Percentiles rank a stretch among this genome's conserved stretches.
These are phyloP conservation scores for Apis cerana DNA, from an alignment of 1,140 invertebrate species.

Conservation along the genomic window DNA sequence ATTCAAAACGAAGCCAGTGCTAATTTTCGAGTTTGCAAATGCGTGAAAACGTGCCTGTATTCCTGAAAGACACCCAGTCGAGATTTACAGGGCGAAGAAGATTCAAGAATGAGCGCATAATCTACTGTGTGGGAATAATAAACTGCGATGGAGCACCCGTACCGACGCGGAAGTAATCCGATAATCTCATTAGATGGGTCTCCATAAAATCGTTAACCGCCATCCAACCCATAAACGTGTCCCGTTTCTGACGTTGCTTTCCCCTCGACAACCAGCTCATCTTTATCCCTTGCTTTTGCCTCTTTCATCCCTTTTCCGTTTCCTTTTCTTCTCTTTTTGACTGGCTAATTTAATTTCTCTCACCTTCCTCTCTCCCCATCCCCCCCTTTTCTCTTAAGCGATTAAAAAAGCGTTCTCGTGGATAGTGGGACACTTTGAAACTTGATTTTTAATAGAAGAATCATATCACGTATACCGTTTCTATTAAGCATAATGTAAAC, in stretches of 20 bases:
- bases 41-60: not conserved
- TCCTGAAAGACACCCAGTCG: not conserved
- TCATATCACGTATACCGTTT: not conserved
- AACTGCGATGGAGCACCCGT: conserved; percentile 52
- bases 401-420: too few relatives aligned
- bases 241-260: not conserved
- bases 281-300: not conserved
- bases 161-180: conserved; percentile 65
- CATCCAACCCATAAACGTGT: conserved; percentile 44
- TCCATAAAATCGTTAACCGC: conserved; percentile 68
- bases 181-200: conserved; percentile 66
- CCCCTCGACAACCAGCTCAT: not conserved
- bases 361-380: not conserved
- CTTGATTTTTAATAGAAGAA: not conserved
- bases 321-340: too few relatives aligned
- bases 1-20: not conserved
- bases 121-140: conserved; percentile 59
- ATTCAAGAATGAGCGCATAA: conserved; percentile 63
- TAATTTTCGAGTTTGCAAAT: not conserved
- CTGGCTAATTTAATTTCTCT: not conserved
- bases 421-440: too few relatives aligned
- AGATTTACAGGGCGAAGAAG: conserved; percentile 11
- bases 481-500: too few relatives aligned
- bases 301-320: too few relatives aligned
- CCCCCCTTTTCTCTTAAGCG: too few relatives aligned